Evolutionary conservation across 2,888 invertebrate genomes (phyloP).

Genomic region (Eretmocerus hayati): DNA sequence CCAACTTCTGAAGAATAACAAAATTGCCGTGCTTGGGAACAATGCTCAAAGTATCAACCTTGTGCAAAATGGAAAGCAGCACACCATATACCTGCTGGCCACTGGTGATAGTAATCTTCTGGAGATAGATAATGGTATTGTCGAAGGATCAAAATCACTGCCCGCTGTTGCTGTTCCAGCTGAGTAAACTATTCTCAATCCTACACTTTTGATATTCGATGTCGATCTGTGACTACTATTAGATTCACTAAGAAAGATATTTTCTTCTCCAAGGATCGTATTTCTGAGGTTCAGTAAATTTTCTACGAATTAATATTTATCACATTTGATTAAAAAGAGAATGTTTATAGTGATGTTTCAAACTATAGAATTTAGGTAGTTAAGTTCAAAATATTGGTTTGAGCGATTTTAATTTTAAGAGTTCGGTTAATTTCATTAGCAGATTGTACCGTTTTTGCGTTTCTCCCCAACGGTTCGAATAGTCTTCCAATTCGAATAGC

Average conservation of each 20-base stretch:
- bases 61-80: conserved; percentile 34
- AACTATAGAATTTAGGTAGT: too few species aligned
- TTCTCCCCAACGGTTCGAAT: conserved; percentile 16
- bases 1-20: conserved; percentile 26
- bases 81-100: conserved; percentile 35
- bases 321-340: conserved; percentile 7
- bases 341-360: conserved; percentile 7
- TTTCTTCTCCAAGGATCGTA: neutral
- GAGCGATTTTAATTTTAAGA: conserved; percentile 7
- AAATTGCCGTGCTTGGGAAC: conserved; percentile 31
- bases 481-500: conserved; percentile 23
- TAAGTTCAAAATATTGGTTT: too few species aligned
- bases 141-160: conserved; percentile 27
- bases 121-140: conserved; percentile 29
- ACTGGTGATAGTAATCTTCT: conserved; percentile 29
- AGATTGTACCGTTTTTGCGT: conserved; percentile 10
- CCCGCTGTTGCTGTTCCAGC: conserved; percentile 25
- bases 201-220: conserved; percentile 12
- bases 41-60: conserved; percentile 33
- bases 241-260: neutral
- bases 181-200: conserved; percentile 20
- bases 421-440: conserved; percentile 6
- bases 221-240: conserved; percentile 11
- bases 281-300: conserved; percentile 4
- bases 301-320: conserved; percentile 14